These are phyloP conservation scores for Pteromalus puparum DNA, from an alignment of 1,140 invertebrate species.

Conservation along the genomic window DNA sequence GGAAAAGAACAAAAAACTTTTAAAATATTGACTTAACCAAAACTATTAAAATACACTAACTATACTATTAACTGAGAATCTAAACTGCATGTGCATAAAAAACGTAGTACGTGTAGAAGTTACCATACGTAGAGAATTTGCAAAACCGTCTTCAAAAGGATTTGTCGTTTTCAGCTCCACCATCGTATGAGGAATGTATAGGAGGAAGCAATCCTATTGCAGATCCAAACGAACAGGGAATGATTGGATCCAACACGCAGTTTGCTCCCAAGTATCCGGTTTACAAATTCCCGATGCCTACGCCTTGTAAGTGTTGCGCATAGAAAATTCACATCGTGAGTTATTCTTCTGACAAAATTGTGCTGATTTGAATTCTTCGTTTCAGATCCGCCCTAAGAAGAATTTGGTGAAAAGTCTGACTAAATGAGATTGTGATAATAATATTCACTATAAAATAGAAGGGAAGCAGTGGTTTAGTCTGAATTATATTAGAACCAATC, in stretches of 20 bases:
- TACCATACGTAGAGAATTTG: background rate
- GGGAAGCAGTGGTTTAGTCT: too few species aligned
- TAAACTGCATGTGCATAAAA: background rate
- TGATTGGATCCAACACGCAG: slow-evolving; percentile 39
- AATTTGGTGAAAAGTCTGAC: background rate
- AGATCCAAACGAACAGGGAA: slow-evolving; percentile 7
- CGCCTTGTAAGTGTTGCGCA: background rate
- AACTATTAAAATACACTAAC: too few species aligned
- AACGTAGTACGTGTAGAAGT: background rate
- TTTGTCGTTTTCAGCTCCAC: slow-evolving; percentile 56
- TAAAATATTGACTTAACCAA: background rate
- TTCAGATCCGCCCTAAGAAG: slow-evolving; percentile 5
- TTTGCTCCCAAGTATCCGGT: slow-evolving; percentile 58
- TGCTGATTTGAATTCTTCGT: background rate
- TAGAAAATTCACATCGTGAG: background rate
- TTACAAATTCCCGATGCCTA: slow-evolving; percentile 50
- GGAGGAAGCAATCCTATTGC: slow-evolving; percentile 17
- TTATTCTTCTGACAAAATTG: background rate
- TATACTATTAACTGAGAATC: background rate
- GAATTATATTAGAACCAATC: background rate
- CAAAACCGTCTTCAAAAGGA: slow-evolving; percentile 12
- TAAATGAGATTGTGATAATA: slow-evolving; percentile 19
- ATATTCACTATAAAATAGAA: background rate
- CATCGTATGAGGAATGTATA: slow-evolving; percentile 61
- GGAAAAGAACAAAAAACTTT: background rate